These are phyloP conservation scores for Sclerurus mexicanus DNA, from an alignment of 2,113 vertebrate genomes.

Conservation along the genomic window DNA sequence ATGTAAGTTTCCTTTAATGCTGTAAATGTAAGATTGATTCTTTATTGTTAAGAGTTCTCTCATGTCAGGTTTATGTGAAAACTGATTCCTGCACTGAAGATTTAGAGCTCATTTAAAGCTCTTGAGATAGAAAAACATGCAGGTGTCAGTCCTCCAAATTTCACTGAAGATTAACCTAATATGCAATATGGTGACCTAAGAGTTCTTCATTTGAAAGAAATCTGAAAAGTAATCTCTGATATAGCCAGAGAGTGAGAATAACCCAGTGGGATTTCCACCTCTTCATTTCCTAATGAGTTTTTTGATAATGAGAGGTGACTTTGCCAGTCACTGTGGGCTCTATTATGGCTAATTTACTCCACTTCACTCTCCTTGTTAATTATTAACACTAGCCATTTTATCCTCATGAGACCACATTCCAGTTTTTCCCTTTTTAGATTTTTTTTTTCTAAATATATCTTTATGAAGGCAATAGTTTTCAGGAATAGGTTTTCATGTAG, in stretches of 20 bases:
- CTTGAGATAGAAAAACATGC: slow-evolving; percentile 56
- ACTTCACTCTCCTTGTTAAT: slow-evolving; percentile 88
- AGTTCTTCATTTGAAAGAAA: slow-evolving; percentile 77
- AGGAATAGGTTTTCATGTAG: slow-evolving; percentile 68
- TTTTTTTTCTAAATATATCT: slow-evolving; percentile 56
- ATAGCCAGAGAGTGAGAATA: slow-evolving; percentile 73
- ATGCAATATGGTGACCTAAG: slow-evolving; percentile 76
- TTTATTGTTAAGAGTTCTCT: slow-evolving; percentile 13
- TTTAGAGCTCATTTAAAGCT: slow-evolving; percentile 65
- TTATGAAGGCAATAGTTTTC: slow-evolving; percentile 64
- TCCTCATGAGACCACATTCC: slow-evolving; percentile 82
- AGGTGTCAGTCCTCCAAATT: slow-evolving; percentile 68
- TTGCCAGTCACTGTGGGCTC: slow-evolving; percentile 87
- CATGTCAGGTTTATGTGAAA: slow-evolving; percentile 36
- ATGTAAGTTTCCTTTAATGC: neutral
- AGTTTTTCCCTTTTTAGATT: slow-evolving; percentile 70
- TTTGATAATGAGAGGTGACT: slow-evolving; percentile 86
- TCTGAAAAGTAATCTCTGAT: slow-evolving; percentile 79
- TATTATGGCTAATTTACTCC: slow-evolving; percentile 95
- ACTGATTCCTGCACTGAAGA: slow-evolving; percentile 28
- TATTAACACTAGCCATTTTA: slow-evolving; percentile 98
- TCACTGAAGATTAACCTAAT: slow-evolving; percentile 78
- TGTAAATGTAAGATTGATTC: neutral
- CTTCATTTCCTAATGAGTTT: slow-evolving; percentile 88
- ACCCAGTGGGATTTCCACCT: slow-evolving; percentile 83